A percentile compares a stretch with the other conserved stretches of the same genome.
Evolutionary conservation across 2,888 invertebrate genomes (phyloP).

Genomic region (Perdita meconis): DNA sequence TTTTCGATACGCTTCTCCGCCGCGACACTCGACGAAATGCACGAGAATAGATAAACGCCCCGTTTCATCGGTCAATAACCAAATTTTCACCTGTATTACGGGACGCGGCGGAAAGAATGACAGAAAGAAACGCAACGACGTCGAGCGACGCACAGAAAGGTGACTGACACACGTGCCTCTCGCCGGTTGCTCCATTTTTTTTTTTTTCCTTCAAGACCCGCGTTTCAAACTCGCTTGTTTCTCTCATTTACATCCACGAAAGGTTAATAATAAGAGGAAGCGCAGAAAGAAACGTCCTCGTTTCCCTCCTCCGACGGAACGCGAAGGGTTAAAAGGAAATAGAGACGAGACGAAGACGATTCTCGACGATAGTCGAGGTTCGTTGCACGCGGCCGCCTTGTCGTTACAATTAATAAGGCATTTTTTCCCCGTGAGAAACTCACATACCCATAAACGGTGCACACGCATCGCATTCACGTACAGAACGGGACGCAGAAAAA

Average conservation of each 20-base stretch:
- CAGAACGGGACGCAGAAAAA: slow-evolving; percentile 29
- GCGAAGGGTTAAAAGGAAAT: not conserved
- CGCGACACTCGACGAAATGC: not conserved
- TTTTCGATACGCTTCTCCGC: not conserved
- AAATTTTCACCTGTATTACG: too few relatives aligned
- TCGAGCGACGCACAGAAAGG: not conserved
- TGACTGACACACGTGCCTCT: not conserved
- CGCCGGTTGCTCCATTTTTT: too few relatives aligned
- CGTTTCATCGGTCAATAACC: too few relatives aligned
- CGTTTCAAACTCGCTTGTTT: slow-evolving; percentile 4
- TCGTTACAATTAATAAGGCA: slow-evolving; percentile 63
- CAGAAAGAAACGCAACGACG: too few relatives aligned
- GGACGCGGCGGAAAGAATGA: too few relatives aligned
- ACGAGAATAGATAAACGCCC: slow-evolving; percentile 15
- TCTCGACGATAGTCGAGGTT: slow-evolving; percentile 14
- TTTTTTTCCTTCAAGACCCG: not conserved
- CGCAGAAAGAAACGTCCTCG: not conserved
- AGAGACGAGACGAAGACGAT: not conserved
- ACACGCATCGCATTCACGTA: not conserved
- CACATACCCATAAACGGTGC: not conserved
- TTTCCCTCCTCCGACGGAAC: slow-evolving; percentile 1
- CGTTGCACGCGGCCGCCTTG: slow-evolving; percentile 41
- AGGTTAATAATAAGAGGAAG: slow-evolving; percentile 16
- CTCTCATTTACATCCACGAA: slow-evolving; percentile 1
- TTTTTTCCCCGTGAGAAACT: slow-evolving; percentile 79